These are phyloP conservation scores for Poecilobothrus nobilitatus DNA, from an alignment of 2,888 invertebrate genomes.

Conservation along the genomic window DNA sequence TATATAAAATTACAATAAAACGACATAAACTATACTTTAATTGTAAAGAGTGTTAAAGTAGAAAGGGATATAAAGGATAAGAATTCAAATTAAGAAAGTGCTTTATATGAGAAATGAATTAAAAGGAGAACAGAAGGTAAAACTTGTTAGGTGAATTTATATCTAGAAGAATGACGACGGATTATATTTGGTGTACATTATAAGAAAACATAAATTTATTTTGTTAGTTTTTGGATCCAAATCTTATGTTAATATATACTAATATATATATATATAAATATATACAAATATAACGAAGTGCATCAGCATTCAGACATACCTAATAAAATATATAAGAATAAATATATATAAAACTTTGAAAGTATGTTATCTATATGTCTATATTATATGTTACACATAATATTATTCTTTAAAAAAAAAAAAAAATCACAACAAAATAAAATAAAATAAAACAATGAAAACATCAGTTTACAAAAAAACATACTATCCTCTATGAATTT, in stretches of 20 bases:
- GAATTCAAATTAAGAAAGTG: background rate
- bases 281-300: too few species aligned
- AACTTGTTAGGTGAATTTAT: constrained; percentile 1
- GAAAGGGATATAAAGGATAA: background rate
- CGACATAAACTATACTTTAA: too few species aligned
- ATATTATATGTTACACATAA: too few species aligned
- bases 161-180: background rate
- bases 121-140: background rate
- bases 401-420: too few species aligned
- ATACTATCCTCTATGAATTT: constrained; percentile 17
- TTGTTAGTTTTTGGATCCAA: background rate
- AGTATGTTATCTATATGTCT: too few species aligned
- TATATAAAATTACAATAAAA: too few species aligned
- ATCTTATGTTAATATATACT: too few species aligned
- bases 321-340: too few species aligned
- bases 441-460: background rate
- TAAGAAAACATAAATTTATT: background rate
- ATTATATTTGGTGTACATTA: background rate
- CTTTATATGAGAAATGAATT: background rate
- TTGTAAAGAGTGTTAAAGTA: background rate
- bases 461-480: constrained; percentile 10
- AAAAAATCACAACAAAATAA: background rate
- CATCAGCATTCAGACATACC: too few species aligned
- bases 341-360: too few species aligned
- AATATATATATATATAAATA: too few species aligned